A percentile compares a stretch with the other conserved stretches of the same genome.
Conservation (phyloP, 2,797 vertebrate species). For the Argya squamiceps region DNA sequence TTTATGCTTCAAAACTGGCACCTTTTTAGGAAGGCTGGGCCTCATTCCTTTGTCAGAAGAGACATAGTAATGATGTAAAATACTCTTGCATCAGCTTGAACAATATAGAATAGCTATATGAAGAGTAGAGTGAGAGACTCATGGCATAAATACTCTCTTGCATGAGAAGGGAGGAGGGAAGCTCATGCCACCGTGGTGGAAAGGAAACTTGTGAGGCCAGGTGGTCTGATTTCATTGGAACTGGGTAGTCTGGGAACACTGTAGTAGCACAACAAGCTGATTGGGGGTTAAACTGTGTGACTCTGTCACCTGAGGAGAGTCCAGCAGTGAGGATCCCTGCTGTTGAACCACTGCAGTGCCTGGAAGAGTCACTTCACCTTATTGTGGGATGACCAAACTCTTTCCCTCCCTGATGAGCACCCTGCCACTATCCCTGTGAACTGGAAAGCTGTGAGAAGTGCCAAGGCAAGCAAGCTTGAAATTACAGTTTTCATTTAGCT, state of each 20-base stretch:
- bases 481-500: conserved; percentile 2
- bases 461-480: conserved; percentile 19
- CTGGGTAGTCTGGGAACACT: not conserved
- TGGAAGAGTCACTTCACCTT: not conserved
- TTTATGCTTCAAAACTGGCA: not conserved
- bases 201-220: not conserved
- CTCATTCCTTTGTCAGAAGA: not conserved
- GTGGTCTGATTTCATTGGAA: not conserved
- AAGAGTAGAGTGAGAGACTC: not conserved
- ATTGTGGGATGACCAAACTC: not conserved
- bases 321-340: not conserved
- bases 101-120: not conserved
- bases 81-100: not conserved
- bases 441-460: not conserved
- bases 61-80: not conserved
- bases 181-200: not conserved
- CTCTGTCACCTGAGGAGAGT: not conserved
- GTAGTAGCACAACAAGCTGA: not conserved
- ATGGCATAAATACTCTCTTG: not conserved
- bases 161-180: not conserved
- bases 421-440: not conserved
- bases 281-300: not conserved
- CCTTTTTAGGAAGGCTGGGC: not conserved
- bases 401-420: not conserved
- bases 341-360: not conserved